Base-by-base conservation (phyloP, 1,140 invertebrate species). In the Leucophenga varia region DNA sequence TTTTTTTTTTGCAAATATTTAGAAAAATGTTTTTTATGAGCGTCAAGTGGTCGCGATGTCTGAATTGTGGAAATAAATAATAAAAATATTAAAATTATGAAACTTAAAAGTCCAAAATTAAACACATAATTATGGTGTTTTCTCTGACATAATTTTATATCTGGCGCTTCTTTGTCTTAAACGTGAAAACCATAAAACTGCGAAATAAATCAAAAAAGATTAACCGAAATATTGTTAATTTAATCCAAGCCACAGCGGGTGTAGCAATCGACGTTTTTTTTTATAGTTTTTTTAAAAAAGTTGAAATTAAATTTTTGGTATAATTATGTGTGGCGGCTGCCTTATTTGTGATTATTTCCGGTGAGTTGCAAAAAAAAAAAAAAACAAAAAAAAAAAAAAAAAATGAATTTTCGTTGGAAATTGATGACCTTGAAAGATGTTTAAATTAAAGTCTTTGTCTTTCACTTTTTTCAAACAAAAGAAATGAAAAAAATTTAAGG, bases 1-100 rank as follows among this genome's bases (percentile, higher is more conserved):
- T n/a, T n/a, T n/a, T n/a, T n/a, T n/a, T n/a, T n/a, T n/a, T n/a
- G n/a, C n/a, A n/a, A n/a, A n/a, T n/a, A n/a, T n/a, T 59, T 59
- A 67, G 63, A 65, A 67, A 48, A 41, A 17, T 53, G 57, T 67
- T 65, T 63, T 65, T 65, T 67, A 65, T 50, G 56, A 57, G 47
- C 43, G 49, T 54, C 61, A 67, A 65, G 55, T 65, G 55, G 56
- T 55, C 48, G n/a, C n/a, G n/a, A n/a, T n/a, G n/a, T n/a, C n/a
- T n/a, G n/a, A 65, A 54, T 38, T 43, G 47, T 56, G 57, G 54
- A 55, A 52, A 64, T 44, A 49, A 50, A 55, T 54, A 54, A 49
- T 46, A 52, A 51, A 52, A 44, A 49, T 57, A 48, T 52, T 36
- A 39, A 36, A 34, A 46, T 13, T 36, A 37, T 38, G 28, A 43